Base-by-base conservation (phyloP, 2,888 invertebrate species). In the Erpobdella octoculata region DNA sequence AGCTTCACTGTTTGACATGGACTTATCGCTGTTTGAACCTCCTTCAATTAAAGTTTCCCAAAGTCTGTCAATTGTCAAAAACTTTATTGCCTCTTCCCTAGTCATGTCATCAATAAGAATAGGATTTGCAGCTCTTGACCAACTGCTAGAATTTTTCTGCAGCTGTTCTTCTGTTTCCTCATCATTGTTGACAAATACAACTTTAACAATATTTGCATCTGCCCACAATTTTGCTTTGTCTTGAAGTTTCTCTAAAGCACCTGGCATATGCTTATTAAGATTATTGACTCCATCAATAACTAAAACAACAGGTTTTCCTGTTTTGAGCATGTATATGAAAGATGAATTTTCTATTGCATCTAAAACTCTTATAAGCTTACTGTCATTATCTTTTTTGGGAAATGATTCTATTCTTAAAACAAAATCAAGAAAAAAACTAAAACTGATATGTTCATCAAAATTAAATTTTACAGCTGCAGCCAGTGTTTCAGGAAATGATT, bases 141-240 rank as follows among this genome's bases (percentile, higher is more conserved):
- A 76, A 31, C 28, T 48, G 65, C 74, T 74, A 25, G 71, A 31
- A 53, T 71, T 61, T 31, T 67, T 46, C 69, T 74, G 73, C 61
- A 76, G 36, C 6, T 65, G 31, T n/a, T 46, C 28, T n/a, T 69
- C 74, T 1, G 71, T 72, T 12, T 58, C 35, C 65, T 74, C 75
- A 46, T 74, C 74, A 59, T 75, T 74, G 58, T 71, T 72, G 35
- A 76, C 73, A 62, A 76, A 75, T 2, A 76, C 64, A 21, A 77
- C 48, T 65, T 76, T 77, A 37, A 66, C 74, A 5, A 76, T 74
- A 65, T 77, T 76, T 46, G 75, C 66, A 67, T 77, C 76, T 6
- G 76, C 74, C 77, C 76, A 77, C n/a, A 77, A 62, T 46, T 76
- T 77, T 18, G 77, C 77, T 64, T 77, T 77, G n/a, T 73, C 73